phyloP scores from a whole-genome alignment of 2,888 invertebrate species.

The Cabera pusaria region DNA sequence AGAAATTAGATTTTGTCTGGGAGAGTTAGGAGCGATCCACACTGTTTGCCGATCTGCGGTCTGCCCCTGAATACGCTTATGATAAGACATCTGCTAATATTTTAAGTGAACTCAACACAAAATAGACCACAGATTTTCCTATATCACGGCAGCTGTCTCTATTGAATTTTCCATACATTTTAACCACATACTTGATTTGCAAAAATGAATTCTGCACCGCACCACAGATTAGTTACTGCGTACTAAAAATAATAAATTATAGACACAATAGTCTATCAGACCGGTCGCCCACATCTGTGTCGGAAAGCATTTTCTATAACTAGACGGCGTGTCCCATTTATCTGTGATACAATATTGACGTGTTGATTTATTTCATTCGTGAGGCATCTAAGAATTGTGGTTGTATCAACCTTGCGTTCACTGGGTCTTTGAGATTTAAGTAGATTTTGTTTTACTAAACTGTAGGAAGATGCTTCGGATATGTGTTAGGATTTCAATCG shows the following conservation, averaged over 20 bases:
- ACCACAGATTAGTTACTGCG: no score
- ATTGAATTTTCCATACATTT: constrained; percentile 12
- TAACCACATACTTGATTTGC: constrained; percentile 21
- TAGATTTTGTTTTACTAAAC: no score
- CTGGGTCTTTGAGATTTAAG: no score
- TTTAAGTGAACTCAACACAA: no score
- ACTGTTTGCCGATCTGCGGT: no score
- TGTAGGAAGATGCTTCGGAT: no score
- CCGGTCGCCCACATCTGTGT: constrained; percentile 40
- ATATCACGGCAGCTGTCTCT: neutral
- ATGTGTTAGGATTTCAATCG: no score
- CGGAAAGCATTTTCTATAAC: constrained; percentile 48
- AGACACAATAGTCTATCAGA: constrained; percentile 56
- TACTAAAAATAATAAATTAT: constrained; percentile 25
- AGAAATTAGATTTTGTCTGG: no score
- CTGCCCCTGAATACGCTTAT: no score
- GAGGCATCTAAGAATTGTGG: constrained; percentile 34
- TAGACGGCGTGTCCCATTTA: constrained; percentile 54
- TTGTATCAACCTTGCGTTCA: constrained; percentile 16
- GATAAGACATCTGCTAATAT: no score
- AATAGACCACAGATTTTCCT: constrained; percentile 1
- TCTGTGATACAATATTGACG: constrained; percentile 43
- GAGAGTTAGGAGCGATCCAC: no score
- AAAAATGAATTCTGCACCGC: constrained; percentile 20
- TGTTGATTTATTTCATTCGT: constrained; percentile 51